Base-by-base conservation (phyloP, 2,888 invertebrate genomes). In the Ptilodon capucinus region DNA sequence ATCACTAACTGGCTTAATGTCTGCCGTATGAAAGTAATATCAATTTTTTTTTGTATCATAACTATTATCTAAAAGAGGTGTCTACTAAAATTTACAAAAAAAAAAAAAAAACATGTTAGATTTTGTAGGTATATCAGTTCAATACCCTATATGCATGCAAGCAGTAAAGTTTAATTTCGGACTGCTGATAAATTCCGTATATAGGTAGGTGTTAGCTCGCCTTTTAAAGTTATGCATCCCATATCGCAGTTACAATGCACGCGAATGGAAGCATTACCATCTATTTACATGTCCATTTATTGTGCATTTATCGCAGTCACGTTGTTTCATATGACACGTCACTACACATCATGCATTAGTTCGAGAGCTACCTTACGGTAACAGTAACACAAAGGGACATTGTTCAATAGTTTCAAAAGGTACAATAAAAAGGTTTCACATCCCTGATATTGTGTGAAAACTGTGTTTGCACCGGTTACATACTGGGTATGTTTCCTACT, bases 261-360 rank as follows among this genome's bases (percentile, higher is more conserved):
- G 32, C 32, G 32, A 32, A 32, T 42, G 39, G 38, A 51, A 42
- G n/a, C 32, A 32, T 32, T 14, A 32, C 13, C 14, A 14, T 32
- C 14, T 32, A 32, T 32, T 32, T 32, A 13, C 38, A 61, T 46
- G 39, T 25, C 18, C 45, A 57, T 60, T 57, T 41, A 60, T 45
- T 47, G 44, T 34, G 19, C 42, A 46, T 57, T 58, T 61, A 57
- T 48, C 57, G 53, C 41, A 58, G 58, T 43, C 46, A 52, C 48
- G 48, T 45, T 45, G 50, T 51, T 54, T 36, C 51, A 47, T 61
- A 48, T 48, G 45, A 48, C 36, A 32, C 42, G 36, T 48, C 46
- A 48, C 48, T 42, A 48, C 25, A 40, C 46, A 16, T 23, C 42
- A 28, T 58, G 41, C 42, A 63, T 54, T 59, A 51, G 48, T 44